Base-by-base conservation (phyloP, 2,888 invertebrate genomes). In the Drosophila falleni region DNA sequence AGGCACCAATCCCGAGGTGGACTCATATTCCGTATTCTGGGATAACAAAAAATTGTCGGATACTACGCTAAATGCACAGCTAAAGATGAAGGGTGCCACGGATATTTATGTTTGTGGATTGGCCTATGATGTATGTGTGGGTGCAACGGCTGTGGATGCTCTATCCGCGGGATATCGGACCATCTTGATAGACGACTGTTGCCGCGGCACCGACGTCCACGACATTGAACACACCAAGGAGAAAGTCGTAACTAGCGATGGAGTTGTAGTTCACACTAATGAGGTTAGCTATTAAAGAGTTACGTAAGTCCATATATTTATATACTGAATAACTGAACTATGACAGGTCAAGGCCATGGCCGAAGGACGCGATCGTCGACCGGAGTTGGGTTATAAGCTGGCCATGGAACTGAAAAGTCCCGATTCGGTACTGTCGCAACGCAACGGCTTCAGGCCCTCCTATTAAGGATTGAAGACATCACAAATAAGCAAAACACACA, bases 21-120 rank as follows among this genome's bases (percentile, higher is more conserved):
- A 99, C 93, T 98, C 98, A 1, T 99, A 99, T 93, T 98, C 98
- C 0, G 99, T 98, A 49, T 99, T 99, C 94, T 98, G 98, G 97
- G 99, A 99, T 93, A 99, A 99, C 93, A 97, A 97, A 93, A 97
- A 97, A 93, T 93, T 97, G 70, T 96, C 96, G 1, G 96, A 97
- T 91, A 98, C 98, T 5, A 96, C 96, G 11, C 94, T 99, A 47
- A 95, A 96, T 90, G 95, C 95, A 9, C 96, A 97, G 91, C 94
- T 99, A 65, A 95, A 96, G 68, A 93, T 95, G 92, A 95, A 96
- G 87, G 95, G 95, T 63, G 96, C 97, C 54, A 97, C 98, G 5
- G 98, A 98, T 91, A 97, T 99, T 80, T 98, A 97, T 92, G 96
- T 98, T 42, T 98, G 98, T 91, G 99, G 99, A 0, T 93, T 99